Evolutionary conservation across 2,888 invertebrate genomes (phyloP), one percentile per base, ranked within the genome.

Genomic region (Drosophila siamana): DNA sequence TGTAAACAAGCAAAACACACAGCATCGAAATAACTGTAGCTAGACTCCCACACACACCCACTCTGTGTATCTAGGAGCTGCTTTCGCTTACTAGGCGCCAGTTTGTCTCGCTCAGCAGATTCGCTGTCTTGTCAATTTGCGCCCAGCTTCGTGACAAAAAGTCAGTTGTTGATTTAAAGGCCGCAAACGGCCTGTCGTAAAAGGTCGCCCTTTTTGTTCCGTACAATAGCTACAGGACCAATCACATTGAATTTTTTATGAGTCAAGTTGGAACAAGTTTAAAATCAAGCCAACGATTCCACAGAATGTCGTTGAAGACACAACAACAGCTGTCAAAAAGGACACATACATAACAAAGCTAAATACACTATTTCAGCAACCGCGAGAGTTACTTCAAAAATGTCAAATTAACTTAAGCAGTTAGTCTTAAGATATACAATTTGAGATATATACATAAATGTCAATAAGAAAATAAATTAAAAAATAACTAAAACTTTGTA

Each of bases 251-350:
- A 70, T 76, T 40, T 61, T 74, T 64, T 19, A 70, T 74, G 30
- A 75, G 22, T 54, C n/a, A n/a, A 19, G 50, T 56, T 13, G 22
- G 16, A 46, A 6, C 9, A 60, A 63, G 73, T 67, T 60, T 63
- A 11, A 50, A 69, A 65, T 61, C 40, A 52, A 51, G 66, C 73
- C 65, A 59, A 19, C 44, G 57, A 43, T 52, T 57, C 41, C 52
- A 43, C 50, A 38, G 59, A 67, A 47, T 71, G 43, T 43, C 56
- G 19, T 15, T 41, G 38, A 55, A 46, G 40, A 40, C 38, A 16
- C 60, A 41, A 47, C 47, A 67, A 56, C 88, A 81, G 88, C 85
- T 87, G 88, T 62, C 67, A 26, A 30, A 69, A 68, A 46, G 63
- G 60, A 63, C 71, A 69, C 51, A 52, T 54, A 51, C 33, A 65